Base-by-base conservation (phyloP, 2,888 invertebrate species). In the Antheraea yamamai region DNA sequence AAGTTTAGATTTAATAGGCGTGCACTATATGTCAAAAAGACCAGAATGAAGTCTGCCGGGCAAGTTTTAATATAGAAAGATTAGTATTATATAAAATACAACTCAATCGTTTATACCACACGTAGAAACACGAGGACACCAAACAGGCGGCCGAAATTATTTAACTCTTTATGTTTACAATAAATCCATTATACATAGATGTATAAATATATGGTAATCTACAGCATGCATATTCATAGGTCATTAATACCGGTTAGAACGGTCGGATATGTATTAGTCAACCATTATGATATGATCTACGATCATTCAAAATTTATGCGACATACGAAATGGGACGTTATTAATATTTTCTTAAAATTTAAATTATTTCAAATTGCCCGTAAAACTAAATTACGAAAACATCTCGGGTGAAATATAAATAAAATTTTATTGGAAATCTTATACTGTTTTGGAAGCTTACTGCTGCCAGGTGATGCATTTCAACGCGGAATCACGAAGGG, bases 211-310 rank as follows among this genome's bases (percentile, higher is more conserved):
- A 79, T 18, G 16, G 14, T 70, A 70, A 70, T 51, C 39, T 70
- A 72, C 10, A 10, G 18, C 30, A 84, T 85, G 83, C 81, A 86
- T 85, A 86, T 86, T 86, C 83, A 86, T 83, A 78, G 75, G 35
- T 79, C 77, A 82, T 82, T 81, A 83, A 81, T 81, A 80, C 77
- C 75, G 77, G 75, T 76, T 77, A 78, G 76, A 72, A 75, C 79
- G 73, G 78, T 80, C 78, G 79, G 78, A 35, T 58, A n/a, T 26
- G 51, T 74, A 64, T 79, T 77, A 78, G 80, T 80, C 80, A 78
- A 78, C 80, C 76, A 81, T 78, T 78, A 79, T 76, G 80, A 81
- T 82, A 74, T 73, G 75, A 81, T 80, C 80, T 76, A 75, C 72
- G 39, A 26, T 66, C 16, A 30, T 66, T 66, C 26, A 66, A 16